Evolutionary conservation across 2,888 invertebrate species (phyloP).

Genomic region (Seira musarum): DNA sequence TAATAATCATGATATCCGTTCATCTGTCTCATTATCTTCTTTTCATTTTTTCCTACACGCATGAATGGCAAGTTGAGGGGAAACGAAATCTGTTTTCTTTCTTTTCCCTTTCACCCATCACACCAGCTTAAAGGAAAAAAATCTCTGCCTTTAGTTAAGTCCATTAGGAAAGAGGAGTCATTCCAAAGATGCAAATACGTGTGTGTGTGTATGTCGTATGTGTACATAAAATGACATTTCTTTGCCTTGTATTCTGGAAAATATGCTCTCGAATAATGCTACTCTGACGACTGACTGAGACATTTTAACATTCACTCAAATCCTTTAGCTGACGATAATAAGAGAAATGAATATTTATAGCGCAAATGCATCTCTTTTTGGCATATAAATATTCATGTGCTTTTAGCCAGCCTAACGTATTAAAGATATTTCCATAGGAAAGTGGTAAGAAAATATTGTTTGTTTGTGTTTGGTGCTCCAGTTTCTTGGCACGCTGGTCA

Average conservation of each 20-base stretch:
- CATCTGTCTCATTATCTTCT: conserved; percentile 51
- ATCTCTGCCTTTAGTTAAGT: neutral
- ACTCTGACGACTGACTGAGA: conserved; percentile 30
- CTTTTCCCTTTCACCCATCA: neutral
- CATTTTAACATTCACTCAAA: conserved; percentile 54
- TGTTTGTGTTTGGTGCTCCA: conserved; percentile 8
- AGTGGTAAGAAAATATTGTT: neutral
- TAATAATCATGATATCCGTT: conserved; percentile 39
- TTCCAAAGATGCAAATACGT: neutral
- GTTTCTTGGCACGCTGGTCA: neutral
- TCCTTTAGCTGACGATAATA: conserved; percentile 46
- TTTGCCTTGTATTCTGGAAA: neutral
- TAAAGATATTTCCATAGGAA: neutral
- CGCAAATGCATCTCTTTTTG: neutral
- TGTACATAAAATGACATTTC: no score
- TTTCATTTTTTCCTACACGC: conserved; percentile 2
- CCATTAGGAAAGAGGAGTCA: neutral
- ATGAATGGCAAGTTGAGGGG: conserved; percentile 1
- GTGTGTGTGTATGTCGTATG: no score
- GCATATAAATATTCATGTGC: neutral
- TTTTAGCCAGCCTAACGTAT: no score
- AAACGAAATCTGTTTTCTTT: neutral
- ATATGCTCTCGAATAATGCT: neutral
- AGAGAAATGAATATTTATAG: conserved; percentile 32
- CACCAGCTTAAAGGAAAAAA: neutral